phyloP scores from a whole-genome alignment of 1,140 invertebrate species.

The Helicoverpa armigera region DNA sequence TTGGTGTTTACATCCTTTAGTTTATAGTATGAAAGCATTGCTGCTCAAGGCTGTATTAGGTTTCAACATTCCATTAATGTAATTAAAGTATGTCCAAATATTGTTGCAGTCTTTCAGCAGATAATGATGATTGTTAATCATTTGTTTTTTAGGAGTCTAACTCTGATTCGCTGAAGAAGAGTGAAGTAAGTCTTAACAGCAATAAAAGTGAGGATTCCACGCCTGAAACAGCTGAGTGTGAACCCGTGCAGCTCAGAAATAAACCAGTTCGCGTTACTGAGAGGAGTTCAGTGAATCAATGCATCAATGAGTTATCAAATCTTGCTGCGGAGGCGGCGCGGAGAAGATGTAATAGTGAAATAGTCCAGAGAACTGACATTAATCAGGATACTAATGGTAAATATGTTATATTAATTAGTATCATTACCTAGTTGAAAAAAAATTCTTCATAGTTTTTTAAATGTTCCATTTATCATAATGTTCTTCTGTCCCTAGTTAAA shows the following conservation, averaged over 20 bases:
- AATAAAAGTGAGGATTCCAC: constrained; percentile 75
- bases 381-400: constrained; percentile 73
- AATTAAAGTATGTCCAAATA: constrained; percentile 21
- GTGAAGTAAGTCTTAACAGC: constrained; percentile 70
- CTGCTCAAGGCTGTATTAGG: constrained; percentile 32
- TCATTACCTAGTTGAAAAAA: background rate
- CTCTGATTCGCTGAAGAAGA: constrained; percentile 77
- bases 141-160: constrained; percentile 70
- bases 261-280: constrained; percentile 76
- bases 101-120: too few species aligned
- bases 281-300: constrained; percentile 88
- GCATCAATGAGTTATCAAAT: constrained; percentile 89
- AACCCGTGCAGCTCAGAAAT: constrained; percentile 79
- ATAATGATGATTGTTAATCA: background rate
- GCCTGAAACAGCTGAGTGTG: constrained; percentile 71
- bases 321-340: constrained; percentile 79
- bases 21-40: constrained; percentile 43
- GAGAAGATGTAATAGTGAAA: constrained; percentile 82
- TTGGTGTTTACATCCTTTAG: constrained; percentile 41
- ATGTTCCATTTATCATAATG: background rate
- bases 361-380: constrained; percentile 78
- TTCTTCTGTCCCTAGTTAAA: background rate
- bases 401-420: too few species aligned
- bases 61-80: background rate
- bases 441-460: background rate